Conservation (phyloP, 2,797 vertebrate genomes). For the Peromyscus melanophrys region DNA sequence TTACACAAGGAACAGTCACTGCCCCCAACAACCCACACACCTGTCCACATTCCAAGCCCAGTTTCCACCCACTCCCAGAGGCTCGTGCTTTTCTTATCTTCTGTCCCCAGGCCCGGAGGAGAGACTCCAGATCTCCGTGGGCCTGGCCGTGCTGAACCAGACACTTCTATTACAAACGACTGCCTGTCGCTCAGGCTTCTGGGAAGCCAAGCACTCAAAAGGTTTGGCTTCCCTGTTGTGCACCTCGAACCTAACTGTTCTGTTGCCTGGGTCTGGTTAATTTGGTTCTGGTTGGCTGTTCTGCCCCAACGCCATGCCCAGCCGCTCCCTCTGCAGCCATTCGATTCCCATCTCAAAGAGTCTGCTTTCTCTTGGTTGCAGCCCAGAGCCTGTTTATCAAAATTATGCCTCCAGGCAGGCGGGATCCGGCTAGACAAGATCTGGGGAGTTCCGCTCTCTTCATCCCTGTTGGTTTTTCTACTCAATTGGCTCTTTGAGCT, state of each 20-base stretch:
- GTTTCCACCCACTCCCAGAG: not conserved
- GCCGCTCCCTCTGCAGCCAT: not conserved
- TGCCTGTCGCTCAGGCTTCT: not conserved
- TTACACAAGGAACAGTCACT: not conserved
- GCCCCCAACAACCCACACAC: not conserved
- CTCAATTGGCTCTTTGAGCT: not conserved
- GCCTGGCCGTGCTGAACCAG: not conserved
- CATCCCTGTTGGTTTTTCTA: not conserved
- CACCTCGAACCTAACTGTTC: rapidly evolving
- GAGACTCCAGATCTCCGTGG: not conserved
- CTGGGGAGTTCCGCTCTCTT: not conserved
- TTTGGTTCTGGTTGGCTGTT: not conserved
- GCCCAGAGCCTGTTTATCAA: conserved; percentile 2
- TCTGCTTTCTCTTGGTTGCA: not conserved
- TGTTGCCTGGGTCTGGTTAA: not conserved
- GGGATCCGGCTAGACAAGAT: not conserved
- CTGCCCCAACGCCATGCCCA: not conserved
- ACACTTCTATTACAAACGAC: not conserved
- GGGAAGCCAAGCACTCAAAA: not conserved
- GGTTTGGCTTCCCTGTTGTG: not conserved
- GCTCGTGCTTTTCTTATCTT: not conserved
- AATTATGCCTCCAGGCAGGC: not conserved
- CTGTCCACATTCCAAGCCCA: not conserved
- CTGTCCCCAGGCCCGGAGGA: not conserved
- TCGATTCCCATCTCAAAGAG: not conserved